Evolutionary conservation across 2,113 vertebrate species (phyloP), one percentile per base, ranked within the genome.

Genomic region (Cheilinus undulatus): DNA sequence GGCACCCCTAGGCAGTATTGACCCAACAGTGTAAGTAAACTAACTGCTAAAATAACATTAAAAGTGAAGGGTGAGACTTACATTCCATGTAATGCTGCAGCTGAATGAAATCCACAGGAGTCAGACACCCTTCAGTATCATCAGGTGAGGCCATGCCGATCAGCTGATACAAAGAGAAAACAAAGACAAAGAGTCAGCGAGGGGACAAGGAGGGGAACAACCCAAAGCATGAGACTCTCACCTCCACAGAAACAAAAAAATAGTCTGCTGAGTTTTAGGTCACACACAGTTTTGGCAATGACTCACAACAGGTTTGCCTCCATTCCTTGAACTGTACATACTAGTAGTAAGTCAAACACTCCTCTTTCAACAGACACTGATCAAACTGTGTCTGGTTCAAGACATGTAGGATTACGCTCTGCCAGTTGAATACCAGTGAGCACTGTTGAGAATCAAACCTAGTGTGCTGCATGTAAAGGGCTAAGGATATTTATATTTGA

Each of bases 51-150:
- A 43, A 30, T 38, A 1, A 34, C 27, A 15, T 26, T 1, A 34
- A n/a, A n/a, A 49, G 1, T 20, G 19, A 19, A 19, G 45, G 52
- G 15, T 42, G 57, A 51, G 27, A 92, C 94, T 94, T 88, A 96
- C 96, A 95, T 54, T 97, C 96, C 87, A 97, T 93, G 84, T 95
- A 97, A 23, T 95, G 92, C 82, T 97, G 96, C 69, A 97, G 93
- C 80, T 96, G 95, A 69, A 95, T 95, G 61, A 97, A 97, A 77
- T 97, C 95, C 78, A 91, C 91, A 4, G 96, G 94, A 80, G 94
- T 96, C 40, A 97, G 76, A 49, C 67, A 76, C 1, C 83, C 76
- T 17, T 88, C 88, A n/a, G 77, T 24, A 3, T 90, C 86, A 0
- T 82, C 83, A n/a, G 81, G 59, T 0, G 79, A 80, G 12, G 88